Evolutionary conservation across 2,888 invertebrate species (phyloP), one percentile per base, ranked within the genome.

Genomic region (Corbicula japonica): DNA sequence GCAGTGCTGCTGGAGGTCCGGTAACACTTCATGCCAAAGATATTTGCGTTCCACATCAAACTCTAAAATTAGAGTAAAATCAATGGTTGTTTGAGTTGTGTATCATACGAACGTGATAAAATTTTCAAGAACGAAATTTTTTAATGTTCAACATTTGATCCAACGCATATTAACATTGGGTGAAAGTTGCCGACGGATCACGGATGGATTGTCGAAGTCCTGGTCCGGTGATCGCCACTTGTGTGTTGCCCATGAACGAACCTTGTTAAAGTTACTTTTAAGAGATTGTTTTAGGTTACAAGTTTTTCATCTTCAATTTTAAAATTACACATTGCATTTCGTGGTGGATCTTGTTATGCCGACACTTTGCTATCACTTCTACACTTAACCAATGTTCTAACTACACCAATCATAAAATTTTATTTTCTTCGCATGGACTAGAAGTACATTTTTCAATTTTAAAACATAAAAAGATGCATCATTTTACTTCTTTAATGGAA

Each of bases 1-100:
- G 65, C 91, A 90, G 56, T 86, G 82, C 10, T 86, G 76, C 46
- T 88, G 86, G 23, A 91, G 73, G 41, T 86, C 85, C 0, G 91
- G 91, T 18, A 89, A 84, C n/a, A 87, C 87, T 60, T 90, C 87
- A 38, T 77, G 81, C 68, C 83, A 84, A 10, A 87, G 77, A 44
- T 74, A 75, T 10, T 76, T 68, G 26, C 87, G 69, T 52, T 87
- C 87, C 12, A 74, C 48, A 48, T 85, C 83, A 65, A 87, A 87
- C 54, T 87, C 87, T 87, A 75, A 21, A 69, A 56, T 23, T 21
- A 18, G 10, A 26, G 23, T 23, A 4, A 23, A 4, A 23, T 26
- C 28, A 38, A 38, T 12, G 15, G 10, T 12, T 18, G 41, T 38
- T 38, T 38, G 41, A 15, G 8, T 18, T 12, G 41, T 38, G 8